These are phyloP conservation scores for Pyrgus malvae DNA, from an alignment of 2,888 invertebrate genomes.

Conservation along the genomic window DNA sequence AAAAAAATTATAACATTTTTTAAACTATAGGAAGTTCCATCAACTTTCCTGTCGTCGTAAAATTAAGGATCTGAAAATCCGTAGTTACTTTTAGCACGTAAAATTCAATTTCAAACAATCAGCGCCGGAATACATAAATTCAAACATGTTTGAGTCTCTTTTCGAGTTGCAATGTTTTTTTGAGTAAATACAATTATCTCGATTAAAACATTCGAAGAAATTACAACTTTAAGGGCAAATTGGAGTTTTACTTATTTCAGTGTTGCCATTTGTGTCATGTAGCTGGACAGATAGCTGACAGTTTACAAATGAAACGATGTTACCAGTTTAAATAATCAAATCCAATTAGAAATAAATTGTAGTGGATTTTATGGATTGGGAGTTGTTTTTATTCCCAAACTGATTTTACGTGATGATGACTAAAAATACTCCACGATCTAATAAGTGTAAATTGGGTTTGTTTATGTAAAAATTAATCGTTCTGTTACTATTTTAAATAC, in stretches of 20 bases:
- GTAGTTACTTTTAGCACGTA: too few relatives aligned
- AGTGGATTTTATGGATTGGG: not conserved
- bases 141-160: too few relatives aligned
- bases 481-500: too few relatives aligned
- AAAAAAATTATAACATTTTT: too few relatives aligned
- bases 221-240: conserved; percentile 11
- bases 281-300: conserved; percentile 12
- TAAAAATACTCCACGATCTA: too few relatives aligned
- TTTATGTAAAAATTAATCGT: too few relatives aligned
- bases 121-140: too few relatives aligned
- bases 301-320: conserved; percentile 1
- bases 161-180: not conserved
- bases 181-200: conserved; percentile 8
- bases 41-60: too few relatives aligned
- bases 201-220: not conserved
- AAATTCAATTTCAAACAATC: too few relatives aligned
- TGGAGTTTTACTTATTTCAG: conserved; percentile 4
- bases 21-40: too few relatives aligned
- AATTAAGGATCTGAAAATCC: too few relatives aligned
- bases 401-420: not conserved
- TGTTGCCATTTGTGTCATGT: conserved; percentile 15
- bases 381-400: not conserved
- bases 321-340: not conserved
- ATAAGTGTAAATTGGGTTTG: too few relatives aligned
- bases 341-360: not conserved